Base-by-base conservation (phyloP, 2,797 vertebrate genomes). In the Gorsachius magnificus region DNA sequence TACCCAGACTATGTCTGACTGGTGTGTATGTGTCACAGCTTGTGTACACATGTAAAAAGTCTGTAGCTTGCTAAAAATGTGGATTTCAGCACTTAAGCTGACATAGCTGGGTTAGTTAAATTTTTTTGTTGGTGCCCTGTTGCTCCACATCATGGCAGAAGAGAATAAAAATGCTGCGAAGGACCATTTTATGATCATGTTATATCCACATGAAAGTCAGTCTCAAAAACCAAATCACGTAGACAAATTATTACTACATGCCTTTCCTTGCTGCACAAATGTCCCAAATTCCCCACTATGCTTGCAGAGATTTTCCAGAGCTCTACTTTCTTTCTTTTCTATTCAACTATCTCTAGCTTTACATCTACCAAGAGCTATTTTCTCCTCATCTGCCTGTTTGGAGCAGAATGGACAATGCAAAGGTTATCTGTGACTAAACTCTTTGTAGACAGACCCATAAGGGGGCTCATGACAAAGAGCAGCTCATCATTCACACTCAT, bases 341-440 rank as follows among this genome's bases (percentile, higher is more conserved):
- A 9, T 74, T 64, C 1, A 0, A 18, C 65, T 96, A 60, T 94
- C 92, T 95, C 82, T 68, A 31, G 4, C 15, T 87, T 92, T 83
- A 65, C 64, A 75, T 96, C 82, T 91, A 15, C 61, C 18, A 41
- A 54, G 45, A 85, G 33, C 48, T 74, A 78, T 94, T 94, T 95
- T 89, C 84, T 71, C 89, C 89, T 68, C 92, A 87, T 77, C 60
- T 89, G 33, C 26, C 68, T 16, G 1, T 80, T 93, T 0, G 0
- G 64, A 85, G 76, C 38, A 87, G 85, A 90, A 65, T 28, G 3
- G 17, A 76, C 82, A 91, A 91, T 54, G 35, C 41, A 87, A 83
- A 93, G 45, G 71, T 96, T 96, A 95, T 95, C 95, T 89, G 22
- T 61, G 87, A 53, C 56, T 80, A 50, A 79, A 82, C 75, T 46